Percentiles rank a stretch among this genome's conserved stretches.
phyloP scores from a whole-genome alignment of 2,888 invertebrate species.

The Osedax frankpressi region DNA sequence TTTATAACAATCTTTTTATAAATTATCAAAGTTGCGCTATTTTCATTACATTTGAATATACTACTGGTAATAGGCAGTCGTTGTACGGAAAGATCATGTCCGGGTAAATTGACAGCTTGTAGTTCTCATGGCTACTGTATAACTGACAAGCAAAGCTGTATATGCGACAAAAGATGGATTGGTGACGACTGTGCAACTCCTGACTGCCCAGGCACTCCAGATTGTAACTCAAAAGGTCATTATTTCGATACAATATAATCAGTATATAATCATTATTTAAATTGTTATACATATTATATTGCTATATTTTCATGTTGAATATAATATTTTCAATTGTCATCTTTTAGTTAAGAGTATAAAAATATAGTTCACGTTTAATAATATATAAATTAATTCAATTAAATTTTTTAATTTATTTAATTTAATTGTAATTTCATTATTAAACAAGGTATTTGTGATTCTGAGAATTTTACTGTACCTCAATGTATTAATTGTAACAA shows the following conservation, averaged over 20 bases:
- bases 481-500: conserved; percentile 30
- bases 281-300: too few species aligned
- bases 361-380: too few species aligned
- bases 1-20: too few species aligned
- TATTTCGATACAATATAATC: too few species aligned
- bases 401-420: background rate
- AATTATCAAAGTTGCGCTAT: too few species aligned
- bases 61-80: background rate
- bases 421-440: too few species aligned
- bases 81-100: conserved; percentile 31
- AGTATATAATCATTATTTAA: too few species aligned
- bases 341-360: too few species aligned
- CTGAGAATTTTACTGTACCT: background rate
- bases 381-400: background rate
- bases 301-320: too few species aligned
- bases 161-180: conserved; percentile 30
- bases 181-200: conserved; percentile 30
- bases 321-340: too few species aligned
- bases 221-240: conserved; percentile 30
- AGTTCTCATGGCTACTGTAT: conserved; percentile 30
- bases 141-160: conserved; percentile 29
- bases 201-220: conserved; percentile 32
- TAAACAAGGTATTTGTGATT: background rate
- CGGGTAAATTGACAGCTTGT: conserved; percentile 30
- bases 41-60: too few species aligned